phyloP scores from a whole-genome alignment of 2,888 invertebrate species.

The Acleris emargana region DNA sequence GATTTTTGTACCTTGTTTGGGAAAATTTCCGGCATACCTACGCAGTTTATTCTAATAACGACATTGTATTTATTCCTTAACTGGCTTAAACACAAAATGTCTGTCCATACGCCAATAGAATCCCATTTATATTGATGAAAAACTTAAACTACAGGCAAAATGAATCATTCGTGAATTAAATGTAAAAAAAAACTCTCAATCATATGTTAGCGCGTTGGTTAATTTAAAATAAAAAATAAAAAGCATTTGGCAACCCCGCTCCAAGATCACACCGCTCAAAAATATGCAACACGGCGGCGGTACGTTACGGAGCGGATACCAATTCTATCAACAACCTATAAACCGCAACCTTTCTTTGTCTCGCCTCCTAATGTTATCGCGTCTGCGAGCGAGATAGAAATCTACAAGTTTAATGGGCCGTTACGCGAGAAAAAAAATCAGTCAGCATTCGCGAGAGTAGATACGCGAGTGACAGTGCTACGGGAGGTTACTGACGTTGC shows the following conservation, averaged over 20 bases:
- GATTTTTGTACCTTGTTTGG: too few relatives aligned
- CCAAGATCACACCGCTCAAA: slow-evolving; percentile 72
- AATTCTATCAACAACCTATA: slow-evolving; percentile 84
- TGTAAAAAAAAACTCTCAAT: too few relatives aligned
- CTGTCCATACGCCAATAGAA: too few relatives aligned
- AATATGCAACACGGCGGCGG: slow-evolving; percentile 81
- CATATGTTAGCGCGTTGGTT: too few relatives aligned
- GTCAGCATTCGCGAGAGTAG: slow-evolving; percentile 83
- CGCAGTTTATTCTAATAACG: too few relatives aligned
- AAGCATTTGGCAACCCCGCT: slow-evolving; percentile 43
- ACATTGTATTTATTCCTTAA: too few relatives aligned
- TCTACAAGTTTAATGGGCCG: slow-evolving; percentile 84
- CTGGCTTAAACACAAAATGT: too few relatives aligned
- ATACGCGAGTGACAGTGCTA: slow-evolving; percentile 81
- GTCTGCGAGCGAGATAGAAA: slow-evolving; percentile 79
- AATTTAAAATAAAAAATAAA: neutral
- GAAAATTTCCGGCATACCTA: too few relatives aligned
- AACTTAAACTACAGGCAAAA: too few relatives aligned
- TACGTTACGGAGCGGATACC: slow-evolving; percentile 82
- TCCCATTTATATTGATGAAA: too few relatives aligned
- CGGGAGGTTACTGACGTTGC: slow-evolving; percentile 72
- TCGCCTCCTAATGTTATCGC: slow-evolving; percentile 73
- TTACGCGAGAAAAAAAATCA: slow-evolving; percentile 83
- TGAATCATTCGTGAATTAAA: too few relatives aligned
- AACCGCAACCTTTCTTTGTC: slow-evolving; percentile 84